These are phyloP conservation scores for Saccopteryx leptura DNA, from an alignment of 2,113 vertebrate genomes.

Conservation along the genomic window DNA sequence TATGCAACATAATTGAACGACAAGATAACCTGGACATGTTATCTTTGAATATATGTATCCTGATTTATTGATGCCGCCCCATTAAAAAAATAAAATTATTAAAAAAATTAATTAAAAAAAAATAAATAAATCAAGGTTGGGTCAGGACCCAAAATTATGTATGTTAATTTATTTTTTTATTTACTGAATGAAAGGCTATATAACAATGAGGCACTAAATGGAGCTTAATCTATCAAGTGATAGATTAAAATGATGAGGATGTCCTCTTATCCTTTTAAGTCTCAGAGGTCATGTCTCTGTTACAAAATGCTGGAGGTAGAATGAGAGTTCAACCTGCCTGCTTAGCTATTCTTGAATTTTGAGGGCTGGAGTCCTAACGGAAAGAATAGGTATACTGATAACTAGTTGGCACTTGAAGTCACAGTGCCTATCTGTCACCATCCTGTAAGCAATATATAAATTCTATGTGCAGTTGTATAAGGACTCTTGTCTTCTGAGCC, in stretches of 20 bases:
- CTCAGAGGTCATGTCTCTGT: not conserved
- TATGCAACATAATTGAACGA: too few species aligned
- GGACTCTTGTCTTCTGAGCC: not conserved
- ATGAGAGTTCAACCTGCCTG: not conserved
- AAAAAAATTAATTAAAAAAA: too few species aligned
- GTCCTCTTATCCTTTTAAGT: not conserved
- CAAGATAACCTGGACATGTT: too few species aligned
- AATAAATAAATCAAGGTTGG: not conserved
- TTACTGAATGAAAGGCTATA: not conserved
- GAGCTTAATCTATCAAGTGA: not conserved
- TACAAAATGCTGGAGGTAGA: not conserved
- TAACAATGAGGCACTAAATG: not conserved
- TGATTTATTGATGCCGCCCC: too few species aligned
- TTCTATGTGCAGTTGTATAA: not conserved
- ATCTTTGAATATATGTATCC: too few species aligned
- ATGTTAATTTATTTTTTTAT: not conserved
- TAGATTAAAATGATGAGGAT: not conserved
- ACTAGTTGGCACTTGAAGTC: slow-evolving; percentile 17
- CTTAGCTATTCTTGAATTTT: not conserved
- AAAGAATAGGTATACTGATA: not conserved
- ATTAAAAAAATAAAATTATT: too few species aligned
- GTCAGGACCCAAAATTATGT: slow-evolving; percentile 4
- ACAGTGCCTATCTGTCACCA: not conserved
- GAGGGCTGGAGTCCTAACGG: not conserved
- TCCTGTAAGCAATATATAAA: slow-evolving; percentile 7